Conservation (phyloP, 2,797 vertebrate species). For the Pangasius sanitwongsei region DNA sequence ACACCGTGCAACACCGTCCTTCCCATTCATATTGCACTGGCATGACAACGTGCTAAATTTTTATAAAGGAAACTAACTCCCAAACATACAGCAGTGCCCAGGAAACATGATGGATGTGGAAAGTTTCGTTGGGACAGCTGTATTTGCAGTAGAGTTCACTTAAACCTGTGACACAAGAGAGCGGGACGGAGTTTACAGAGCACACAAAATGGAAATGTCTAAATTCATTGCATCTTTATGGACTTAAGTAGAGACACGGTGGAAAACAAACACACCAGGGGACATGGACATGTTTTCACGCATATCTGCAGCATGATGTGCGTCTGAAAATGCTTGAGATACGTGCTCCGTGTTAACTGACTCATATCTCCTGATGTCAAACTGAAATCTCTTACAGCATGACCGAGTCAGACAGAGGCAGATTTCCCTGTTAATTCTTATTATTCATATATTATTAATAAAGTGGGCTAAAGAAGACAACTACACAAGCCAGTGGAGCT, state of each 20-base stretch:
- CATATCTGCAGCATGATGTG: not conserved
- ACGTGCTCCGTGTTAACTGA: not conserved
- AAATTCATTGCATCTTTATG: not conserved
- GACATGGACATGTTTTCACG: not conserved
- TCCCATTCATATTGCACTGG: not conserved
- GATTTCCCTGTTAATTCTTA: not conserved
- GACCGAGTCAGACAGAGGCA: not conserved
- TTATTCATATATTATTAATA: not conserved
- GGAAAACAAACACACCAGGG: not conserved
- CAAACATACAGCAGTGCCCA: too few relatives aligned
- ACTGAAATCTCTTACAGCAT: not conserved
- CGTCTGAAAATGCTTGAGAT: not conserved
- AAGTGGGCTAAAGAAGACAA: not conserved
- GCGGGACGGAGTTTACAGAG: not conserved
- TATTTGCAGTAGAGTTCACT: not conserved
- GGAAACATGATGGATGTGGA: not conserved
- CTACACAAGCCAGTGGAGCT: not conserved
- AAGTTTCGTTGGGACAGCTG: not conserved
- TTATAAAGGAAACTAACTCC: not conserved
- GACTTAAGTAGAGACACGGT: not conserved
- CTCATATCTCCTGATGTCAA: not conserved
- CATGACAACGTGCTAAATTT: not conserved
- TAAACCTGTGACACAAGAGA: not conserved
- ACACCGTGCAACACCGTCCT: not conserved
- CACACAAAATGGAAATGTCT: not conserved